phyloP scores from a whole-genome alignment of 2,888 invertebrate species.

The Bruchidius siliquastri region DNA sequence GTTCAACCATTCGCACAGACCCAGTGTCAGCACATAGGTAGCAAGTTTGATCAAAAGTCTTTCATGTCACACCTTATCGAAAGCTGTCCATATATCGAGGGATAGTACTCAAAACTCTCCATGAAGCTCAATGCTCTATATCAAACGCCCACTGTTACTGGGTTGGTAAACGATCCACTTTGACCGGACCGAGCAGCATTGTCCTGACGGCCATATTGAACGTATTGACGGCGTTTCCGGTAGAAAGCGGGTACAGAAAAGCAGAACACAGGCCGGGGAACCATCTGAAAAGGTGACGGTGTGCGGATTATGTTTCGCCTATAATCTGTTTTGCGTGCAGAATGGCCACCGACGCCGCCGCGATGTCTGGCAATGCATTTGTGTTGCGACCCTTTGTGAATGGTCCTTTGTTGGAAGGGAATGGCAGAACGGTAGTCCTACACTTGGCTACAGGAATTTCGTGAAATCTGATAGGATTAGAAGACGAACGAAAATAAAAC shows the following conservation, averaged over 20 bases:
- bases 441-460: neutral
- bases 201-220: conserved; percentile 3
- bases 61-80: too few relatives aligned
- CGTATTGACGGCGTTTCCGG: conserved; percentile 9
- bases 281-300: neutral
- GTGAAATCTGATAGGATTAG: neutral
- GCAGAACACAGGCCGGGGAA: neutral
- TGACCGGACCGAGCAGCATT: neutral
- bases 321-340: neutral
- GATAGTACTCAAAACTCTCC: too few relatives aligned
- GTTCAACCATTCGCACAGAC: too few relatives aligned
- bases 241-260: neutral
- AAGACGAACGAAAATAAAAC: neutral
- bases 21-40: too few relatives aligned
- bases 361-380: neutral
- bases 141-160: too few relatives aligned
- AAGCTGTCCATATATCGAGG: too few relatives aligned
- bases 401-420: neutral
- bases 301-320: neutral
- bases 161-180: neutral
- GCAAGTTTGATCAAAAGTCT: too few relatives aligned
- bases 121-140: too few relatives aligned
- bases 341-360: neutral
- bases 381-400: neutral
- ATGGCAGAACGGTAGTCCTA: too few relatives aligned